These are phyloP conservation scores for Isaurus tuberculatus DNA, from an alignment of 92 coral and sea anemone genomes.

Conservation along the genomic window DNA sequence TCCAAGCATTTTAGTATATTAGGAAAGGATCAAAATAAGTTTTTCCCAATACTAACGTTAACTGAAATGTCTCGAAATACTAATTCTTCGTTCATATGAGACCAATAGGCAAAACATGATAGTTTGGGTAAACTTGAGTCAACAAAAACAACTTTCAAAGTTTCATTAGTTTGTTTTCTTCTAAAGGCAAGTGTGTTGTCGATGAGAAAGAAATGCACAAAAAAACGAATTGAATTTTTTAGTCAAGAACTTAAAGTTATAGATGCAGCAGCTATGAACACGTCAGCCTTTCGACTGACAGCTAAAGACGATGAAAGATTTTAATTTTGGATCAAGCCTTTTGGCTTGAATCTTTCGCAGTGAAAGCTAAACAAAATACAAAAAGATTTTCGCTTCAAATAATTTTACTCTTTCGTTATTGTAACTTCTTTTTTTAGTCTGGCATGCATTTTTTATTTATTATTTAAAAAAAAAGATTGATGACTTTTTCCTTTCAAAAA, in stretches of 20 bases:
- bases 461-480: slow-evolving; percentile 11
- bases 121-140: too few species aligned
- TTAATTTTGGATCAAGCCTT: neutral
- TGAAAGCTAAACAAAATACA: neutral
- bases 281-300: neutral
- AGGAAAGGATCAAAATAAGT: neutral
- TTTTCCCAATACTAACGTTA: too few species aligned
- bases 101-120: too few species aligned
- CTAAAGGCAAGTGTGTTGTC: neutral
- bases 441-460: neutral
- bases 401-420: slow-evolving; percentile 19
- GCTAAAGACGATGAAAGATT: neutral
- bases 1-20: too few species aligned
- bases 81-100: too few species aligned
- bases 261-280: slow-evolving; percentile 2
- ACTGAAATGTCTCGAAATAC: too few species aligned
- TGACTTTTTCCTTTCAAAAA: slow-evolving; percentile 49
- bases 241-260: neutral
- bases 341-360: neutral
- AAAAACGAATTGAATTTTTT: neutral
- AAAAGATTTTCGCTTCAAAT: slow-evolving; percentile 9
- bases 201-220: neutral
- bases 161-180: slow-evolving; percentile 7
- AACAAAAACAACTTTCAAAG: slow-evolving; percentile 13
- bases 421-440: neutral